These are phyloP conservation scores for Clupea harengus DNA, from an alignment of 2,113 vertebrate species.

Conservation along the genomic window DNA sequence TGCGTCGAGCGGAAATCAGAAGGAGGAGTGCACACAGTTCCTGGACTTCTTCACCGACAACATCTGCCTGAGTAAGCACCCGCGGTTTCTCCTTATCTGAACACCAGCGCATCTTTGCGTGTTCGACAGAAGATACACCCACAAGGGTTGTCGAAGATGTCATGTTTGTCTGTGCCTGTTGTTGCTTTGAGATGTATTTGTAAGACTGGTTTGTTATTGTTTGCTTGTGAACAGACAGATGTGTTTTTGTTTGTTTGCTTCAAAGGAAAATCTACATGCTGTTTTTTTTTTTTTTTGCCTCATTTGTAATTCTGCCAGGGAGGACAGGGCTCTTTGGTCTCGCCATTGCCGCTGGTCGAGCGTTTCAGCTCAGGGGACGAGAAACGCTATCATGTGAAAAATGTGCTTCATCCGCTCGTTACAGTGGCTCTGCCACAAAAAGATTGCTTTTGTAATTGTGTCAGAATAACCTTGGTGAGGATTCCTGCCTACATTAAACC, in stretches of 20 bases:
- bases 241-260: background rate
- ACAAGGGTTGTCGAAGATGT: background rate
- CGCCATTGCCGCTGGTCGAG: background rate
- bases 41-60: conserved; percentile 82
- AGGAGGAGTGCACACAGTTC: conserved; percentile 80
- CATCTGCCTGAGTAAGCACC: conserved; percentile 86
- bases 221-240: background rate
- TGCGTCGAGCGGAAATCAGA: conserved; percentile 80
- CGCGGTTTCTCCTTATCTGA: background rate
- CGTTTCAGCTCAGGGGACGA: conserved; percentile 18
- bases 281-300: background rate
- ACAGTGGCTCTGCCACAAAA: conserved; percentile 14
- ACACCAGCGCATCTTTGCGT: background rate
- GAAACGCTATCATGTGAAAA: conserved; percentile 33
- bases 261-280: background rate
- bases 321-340: background rate
- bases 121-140: background rate
- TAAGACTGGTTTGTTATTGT: background rate
- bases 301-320: background rate
- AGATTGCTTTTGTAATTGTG: conserved; percentile 35
- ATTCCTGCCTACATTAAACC: conserved; percentile 30
- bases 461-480: conserved; percentile 34
- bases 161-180: background rate
- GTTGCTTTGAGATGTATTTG: background rate
- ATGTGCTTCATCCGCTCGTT: conserved; percentile 17